Conservation (phyloP, 2,888 invertebrate species). For the Chloromyia formosa region DNA sequence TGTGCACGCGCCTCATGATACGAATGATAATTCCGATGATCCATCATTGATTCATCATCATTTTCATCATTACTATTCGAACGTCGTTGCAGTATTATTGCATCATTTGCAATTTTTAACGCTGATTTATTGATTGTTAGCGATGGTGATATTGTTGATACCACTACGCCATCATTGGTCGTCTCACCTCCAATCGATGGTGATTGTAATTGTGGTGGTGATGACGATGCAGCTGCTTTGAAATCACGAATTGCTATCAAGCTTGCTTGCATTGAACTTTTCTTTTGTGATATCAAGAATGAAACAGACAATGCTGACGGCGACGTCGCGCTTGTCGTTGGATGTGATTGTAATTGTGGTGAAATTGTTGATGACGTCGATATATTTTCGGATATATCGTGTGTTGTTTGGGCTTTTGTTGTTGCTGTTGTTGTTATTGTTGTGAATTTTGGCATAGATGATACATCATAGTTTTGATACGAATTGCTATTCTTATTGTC, state of each 20-base stretch:
- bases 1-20: neutral
- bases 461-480: too few relatives aligned
- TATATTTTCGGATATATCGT: neutral
- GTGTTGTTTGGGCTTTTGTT: neutral
- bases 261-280: conserved; percentile 17
- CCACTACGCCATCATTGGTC: too few relatives aligned
- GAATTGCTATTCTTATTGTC: too few relatives aligned
- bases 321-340: neutral
- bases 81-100: too few relatives aligned
- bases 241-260: conserved; percentile 14
- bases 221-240: neutral
- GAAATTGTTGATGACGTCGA: neutral
- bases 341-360: neutral
- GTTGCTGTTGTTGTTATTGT: neutral
- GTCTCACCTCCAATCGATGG: too few relatives aligned
- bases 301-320: neutral
- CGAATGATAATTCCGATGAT: neutral
- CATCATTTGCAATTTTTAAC: neutral
- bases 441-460: neutral
- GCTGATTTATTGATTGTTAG: too few relatives aligned
- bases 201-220: neutral
- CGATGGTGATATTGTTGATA: neutral
- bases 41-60: neutral
- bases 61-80: neutral
- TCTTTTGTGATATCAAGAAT: neutral